Conservation (phyloP, 2,888 invertebrate species). For the Leptinotarsa haldemani region DNA sequence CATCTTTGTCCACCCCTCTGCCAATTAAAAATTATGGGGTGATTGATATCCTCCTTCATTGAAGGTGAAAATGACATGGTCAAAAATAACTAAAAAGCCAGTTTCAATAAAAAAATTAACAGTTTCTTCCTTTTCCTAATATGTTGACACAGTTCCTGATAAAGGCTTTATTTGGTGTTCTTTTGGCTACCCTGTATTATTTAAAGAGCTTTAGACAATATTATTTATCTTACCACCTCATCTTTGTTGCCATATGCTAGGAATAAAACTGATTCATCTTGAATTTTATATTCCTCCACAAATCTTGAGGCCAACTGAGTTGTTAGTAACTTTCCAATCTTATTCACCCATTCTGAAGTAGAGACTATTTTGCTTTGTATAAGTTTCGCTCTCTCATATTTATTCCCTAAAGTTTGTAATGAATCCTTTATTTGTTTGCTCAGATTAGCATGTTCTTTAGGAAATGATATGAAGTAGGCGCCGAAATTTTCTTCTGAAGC, state of each 20-base stretch:
- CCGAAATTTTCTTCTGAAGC: slow-evolving; percentile 65
- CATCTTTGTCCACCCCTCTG: too few relatives aligned
- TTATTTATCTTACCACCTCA: slow-evolving; percentile 66
- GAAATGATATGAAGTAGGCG: slow-evolving; percentile 72
- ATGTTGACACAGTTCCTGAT: too few relatives aligned
- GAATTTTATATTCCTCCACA: slow-evolving; percentile 60
- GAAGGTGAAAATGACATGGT: too few relatives aligned
- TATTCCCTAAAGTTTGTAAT: slow-evolving; percentile 68
- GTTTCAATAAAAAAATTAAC: too few relatives aligned
- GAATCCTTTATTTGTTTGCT: slow-evolving; percentile 70
- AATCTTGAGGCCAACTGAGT: slow-evolving; percentile 63
- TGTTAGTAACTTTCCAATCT: slow-evolving; percentile 63
- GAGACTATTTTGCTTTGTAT: slow-evolving; percentile 56
- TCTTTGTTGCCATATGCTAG: slow-evolving; percentile 69
- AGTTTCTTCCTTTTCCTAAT: too few relatives aligned
- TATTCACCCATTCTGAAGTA: slow-evolving; percentile 54
- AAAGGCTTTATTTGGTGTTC: too few relatives aligned
- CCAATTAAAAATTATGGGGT: too few relatives aligned
- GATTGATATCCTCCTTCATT: too few relatives aligned
- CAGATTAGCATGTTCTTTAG: slow-evolving; percentile 69
- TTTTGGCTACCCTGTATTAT: too few relatives aligned
- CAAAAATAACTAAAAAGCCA: too few relatives aligned
- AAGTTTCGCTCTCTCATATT: slow-evolving; percentile 63
- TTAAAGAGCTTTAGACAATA: too few relatives aligned
- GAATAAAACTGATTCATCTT: slow-evolving; percentile 69